phyloP scores from a whole-genome alignment of 2,888 invertebrate species.

The Melanostoma scalare region DNA sequence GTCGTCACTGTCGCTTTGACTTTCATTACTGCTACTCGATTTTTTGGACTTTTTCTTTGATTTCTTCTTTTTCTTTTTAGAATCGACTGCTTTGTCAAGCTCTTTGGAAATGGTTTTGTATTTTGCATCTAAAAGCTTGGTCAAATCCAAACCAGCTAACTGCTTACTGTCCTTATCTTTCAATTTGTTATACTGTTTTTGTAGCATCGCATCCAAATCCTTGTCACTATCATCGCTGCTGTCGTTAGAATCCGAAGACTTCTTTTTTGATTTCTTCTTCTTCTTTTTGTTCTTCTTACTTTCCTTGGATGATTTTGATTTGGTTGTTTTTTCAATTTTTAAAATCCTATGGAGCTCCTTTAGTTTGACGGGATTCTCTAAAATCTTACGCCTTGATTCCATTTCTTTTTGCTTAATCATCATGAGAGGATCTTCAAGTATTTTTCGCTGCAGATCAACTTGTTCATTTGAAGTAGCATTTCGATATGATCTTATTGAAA shows the following conservation, averaged over 20 bases:
- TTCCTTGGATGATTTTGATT: slow-evolving; percentile 74
- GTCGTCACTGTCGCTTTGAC: slow-evolving; percentile 58
- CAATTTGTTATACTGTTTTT: slow-evolving; percentile 87
- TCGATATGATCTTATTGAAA: slow-evolving; percentile 84
- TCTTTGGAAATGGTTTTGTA: slow-evolving; percentile 81
- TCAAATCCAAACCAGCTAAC: slow-evolving; percentile 77
- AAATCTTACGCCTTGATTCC: slow-evolving; percentile 90
- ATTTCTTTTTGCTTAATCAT: slow-evolving; percentile 94
- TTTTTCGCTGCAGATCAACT: slow-evolving; percentile 93
- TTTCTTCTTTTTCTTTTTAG: slow-evolving; percentile 74
- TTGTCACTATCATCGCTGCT: slow-evolving; percentile 77
- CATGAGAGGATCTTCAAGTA: slow-evolving; percentile 96
- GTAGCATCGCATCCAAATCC: slow-evolving; percentile 87
- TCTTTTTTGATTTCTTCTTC: slow-evolving; percentile 73
- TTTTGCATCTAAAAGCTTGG: slow-evolving; percentile 80
- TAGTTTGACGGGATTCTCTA: slow-evolving; percentile 96
- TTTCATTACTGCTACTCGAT: slow-evolving; percentile 55
- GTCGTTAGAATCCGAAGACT: slow-evolving; percentile 48
- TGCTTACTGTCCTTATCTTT: slow-evolving; percentile 80
- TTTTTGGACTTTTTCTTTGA: slow-evolving; percentile 54
- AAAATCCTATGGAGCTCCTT: slow-evolving; percentile 92
- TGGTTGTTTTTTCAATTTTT: slow-evolving; percentile 84
- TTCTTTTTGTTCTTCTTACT: slow-evolving; percentile 75
- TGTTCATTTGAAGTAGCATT: slow-evolving; percentile 84
- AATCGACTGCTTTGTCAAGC: slow-evolving; percentile 78